These are phyloP conservation scores for Papilio polyxenes DNA, from an alignment of 1,140 invertebrate species.

Conservation along the genomic window DNA sequence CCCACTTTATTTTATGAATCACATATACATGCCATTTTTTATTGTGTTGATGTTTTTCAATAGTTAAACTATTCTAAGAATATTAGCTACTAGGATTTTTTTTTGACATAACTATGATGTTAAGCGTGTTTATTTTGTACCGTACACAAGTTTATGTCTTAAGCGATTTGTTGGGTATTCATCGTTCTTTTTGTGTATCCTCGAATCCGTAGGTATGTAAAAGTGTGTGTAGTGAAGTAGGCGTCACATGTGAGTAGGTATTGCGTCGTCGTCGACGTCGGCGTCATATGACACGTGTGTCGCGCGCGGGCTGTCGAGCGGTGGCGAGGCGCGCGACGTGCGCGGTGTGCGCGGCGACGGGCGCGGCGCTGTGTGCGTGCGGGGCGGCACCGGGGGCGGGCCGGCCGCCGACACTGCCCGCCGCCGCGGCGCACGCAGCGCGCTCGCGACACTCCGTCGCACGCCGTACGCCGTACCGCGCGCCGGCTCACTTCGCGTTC, in stretches of 20 bases:
- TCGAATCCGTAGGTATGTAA: slow-evolving; percentile 62
- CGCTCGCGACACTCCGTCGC: slow-evolving; percentile 61
- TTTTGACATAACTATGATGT: neutral
- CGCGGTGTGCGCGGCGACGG: slow-evolving; percentile 61
- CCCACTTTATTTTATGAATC: neutral
- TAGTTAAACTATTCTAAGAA: neutral
- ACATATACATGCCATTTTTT: slow-evolving; percentile 1
- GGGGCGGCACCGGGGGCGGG: slow-evolving; percentile 52
- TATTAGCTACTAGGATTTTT: too few relatives aligned
- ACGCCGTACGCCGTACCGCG: slow-evolving; percentile 38
- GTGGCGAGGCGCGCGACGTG: slow-evolving; percentile 61
- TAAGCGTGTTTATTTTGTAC: neutral
- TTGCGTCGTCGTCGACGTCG: slow-evolving; percentile 37
- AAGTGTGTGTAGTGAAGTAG: slow-evolving; percentile 71
- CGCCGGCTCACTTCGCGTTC: slow-evolving; percentile 51
- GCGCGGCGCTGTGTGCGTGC: slow-evolving; percentile 57
- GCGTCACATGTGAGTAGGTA: slow-evolving; percentile 74
- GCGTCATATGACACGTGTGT: slow-evolving; percentile 62
- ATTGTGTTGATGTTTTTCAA: neutral
- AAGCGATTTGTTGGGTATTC: neutral
- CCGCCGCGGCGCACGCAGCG: slow-evolving; percentile 54
- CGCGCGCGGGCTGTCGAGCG: slow-evolving; percentile 44
- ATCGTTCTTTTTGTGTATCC: neutral
- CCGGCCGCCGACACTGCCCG: slow-evolving; percentile 49
- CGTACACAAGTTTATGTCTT: neutral